phyloP scores from a whole-genome alignment of 64 coral and sea anemone genomes.

The Stylophora pistillata region DNA sequence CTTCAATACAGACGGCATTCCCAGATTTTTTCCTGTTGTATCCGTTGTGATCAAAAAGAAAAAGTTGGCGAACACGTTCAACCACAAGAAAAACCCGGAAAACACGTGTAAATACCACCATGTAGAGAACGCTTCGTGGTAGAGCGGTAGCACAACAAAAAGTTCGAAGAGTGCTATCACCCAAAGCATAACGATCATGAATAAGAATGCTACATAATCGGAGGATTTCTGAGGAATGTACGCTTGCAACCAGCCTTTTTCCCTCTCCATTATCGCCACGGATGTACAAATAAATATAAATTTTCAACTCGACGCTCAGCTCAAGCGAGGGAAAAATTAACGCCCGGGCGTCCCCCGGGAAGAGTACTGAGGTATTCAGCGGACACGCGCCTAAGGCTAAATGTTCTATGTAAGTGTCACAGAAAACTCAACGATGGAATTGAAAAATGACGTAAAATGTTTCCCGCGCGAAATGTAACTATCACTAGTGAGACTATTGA shows the following conservation, averaged over 20 bases:
- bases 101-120: slow-evolving; percentile 82
- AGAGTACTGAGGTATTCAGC: not conserved
- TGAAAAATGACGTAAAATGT: too few relatives aligned
- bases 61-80: slow-evolving; percentile 96
- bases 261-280: not conserved
- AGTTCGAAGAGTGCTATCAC: slow-evolving; percentile 80
- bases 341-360: not conserved
- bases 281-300: not conserved
- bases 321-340: not conserved
- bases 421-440: too few relatives aligned
- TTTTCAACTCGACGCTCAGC: not conserved
- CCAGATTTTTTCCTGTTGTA: slow-evolving; percentile 76
- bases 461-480: too few relatives aligned
- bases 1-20: slow-evolving; percentile 86
- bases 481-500: too few relatives aligned
- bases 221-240: slow-evolving; percentile 69
- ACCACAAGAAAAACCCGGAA: slow-evolving; percentile 74
- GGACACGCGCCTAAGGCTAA: too few relatives aligned
- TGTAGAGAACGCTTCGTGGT: slow-evolving; percentile 68
- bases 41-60: slow-evolving; percentile 85
- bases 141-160: slow-evolving; percentile 78
- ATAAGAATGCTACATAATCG: slow-evolving; percentile 71
- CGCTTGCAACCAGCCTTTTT: not conserved
- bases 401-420: too few relatives aligned
- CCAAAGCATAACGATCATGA: slow-evolving; percentile 88